Evolutionary conservation across 2,113 vertebrate genomes (phyloP).

Genomic region (Naja naja): DNA sequence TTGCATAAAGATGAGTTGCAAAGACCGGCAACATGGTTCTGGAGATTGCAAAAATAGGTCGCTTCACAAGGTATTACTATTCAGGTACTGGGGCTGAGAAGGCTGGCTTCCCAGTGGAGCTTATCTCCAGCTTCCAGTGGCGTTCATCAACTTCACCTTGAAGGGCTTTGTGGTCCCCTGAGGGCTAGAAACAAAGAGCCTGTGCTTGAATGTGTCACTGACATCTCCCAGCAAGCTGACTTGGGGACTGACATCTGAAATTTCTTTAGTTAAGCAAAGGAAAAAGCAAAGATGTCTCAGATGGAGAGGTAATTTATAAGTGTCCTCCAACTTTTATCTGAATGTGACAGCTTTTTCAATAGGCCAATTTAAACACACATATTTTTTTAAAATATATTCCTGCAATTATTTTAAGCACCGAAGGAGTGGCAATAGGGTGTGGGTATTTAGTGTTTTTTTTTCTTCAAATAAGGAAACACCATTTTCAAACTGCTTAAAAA

Average conservation of each 20-base stretch:
- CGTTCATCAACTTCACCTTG: rapidly evolving
- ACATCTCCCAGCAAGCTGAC: rapidly evolving
- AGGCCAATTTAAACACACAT: background rate
- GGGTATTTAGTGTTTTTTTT: background rate
- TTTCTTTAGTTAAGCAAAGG: background rate
- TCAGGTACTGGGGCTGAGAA: background rate
- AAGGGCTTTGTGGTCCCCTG: background rate
- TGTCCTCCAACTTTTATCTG: background rate
- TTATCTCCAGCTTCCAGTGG: background rate
- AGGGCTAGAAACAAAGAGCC: rapidly evolving
- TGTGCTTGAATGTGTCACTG: rapidly evolving
- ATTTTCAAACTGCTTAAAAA: background rate
- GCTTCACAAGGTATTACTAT: background rate
- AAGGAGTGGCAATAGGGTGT: background rate
- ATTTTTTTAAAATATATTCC: background rate
- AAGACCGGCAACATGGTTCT: background rate
- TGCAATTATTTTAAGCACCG: constrained; percentile 1
- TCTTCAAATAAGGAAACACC: background rate
- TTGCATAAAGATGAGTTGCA: rapidly evolving
- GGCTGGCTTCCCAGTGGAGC: background rate
- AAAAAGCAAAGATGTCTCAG: rapidly evolving
- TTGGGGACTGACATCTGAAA: background rate
- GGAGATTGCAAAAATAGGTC: background rate
- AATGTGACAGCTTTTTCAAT: rapidly evolving
- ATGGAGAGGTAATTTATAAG: background rate